These are phyloP conservation scores for Pipistrellus nathusii DNA, from an alignment of 2,797 vertebrate genomes.

Conservation along the genomic window DNA sequence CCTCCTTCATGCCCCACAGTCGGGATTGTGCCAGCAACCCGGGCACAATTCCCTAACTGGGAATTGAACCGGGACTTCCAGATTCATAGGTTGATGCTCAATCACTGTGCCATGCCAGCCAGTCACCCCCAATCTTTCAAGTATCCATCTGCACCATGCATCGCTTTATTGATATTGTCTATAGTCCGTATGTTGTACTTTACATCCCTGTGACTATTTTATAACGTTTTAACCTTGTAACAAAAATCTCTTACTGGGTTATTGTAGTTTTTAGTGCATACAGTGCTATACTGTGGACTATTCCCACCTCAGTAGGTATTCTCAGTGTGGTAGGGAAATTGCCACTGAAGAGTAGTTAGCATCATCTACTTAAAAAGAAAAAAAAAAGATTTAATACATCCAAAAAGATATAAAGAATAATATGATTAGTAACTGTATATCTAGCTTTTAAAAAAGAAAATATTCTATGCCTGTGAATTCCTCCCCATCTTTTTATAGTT, in stretches of 20 bases:
- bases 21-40: too few relatives aligned
- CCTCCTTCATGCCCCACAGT: too few relatives aligned
- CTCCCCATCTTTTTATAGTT: neutral
- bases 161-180: too few relatives aligned
- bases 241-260: neutral
- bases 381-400: slow-evolving; percentile 5
- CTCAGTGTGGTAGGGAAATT: neutral
- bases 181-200: too few relatives aligned
- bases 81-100: too few relatives aligned
- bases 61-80: too few relatives aligned
- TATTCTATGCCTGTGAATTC: neutral
- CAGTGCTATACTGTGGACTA: neutral
- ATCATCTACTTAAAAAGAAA: neutral
- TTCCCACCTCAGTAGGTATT: neutral
- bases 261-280: neutral
- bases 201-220: too few relatives aligned
- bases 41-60: too few relatives aligned
- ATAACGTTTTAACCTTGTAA: neutral
- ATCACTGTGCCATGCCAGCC: too few relatives aligned
- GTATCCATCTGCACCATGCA: too few relatives aligned
- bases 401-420: slow-evolving; percentile 18
- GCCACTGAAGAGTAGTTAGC: neutral
- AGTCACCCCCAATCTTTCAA: too few relatives aligned
- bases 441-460: neutral
- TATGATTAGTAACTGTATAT: neutral